Conservation (phyloP, 2,113 vertebrate genomes). For the Neolamprologus tretocephalus region DNA sequence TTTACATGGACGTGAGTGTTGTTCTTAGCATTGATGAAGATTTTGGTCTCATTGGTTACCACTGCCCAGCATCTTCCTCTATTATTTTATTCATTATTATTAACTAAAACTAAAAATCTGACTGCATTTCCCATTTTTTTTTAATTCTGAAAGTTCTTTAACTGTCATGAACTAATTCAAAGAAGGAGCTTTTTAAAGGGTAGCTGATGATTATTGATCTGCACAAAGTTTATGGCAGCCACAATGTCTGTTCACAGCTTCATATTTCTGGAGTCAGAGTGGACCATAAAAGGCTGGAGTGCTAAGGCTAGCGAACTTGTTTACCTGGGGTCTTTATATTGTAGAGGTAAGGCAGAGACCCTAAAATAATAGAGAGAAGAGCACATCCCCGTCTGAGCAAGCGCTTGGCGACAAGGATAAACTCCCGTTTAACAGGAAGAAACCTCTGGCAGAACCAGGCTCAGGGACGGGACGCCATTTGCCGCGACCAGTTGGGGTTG, state of each 20-base stretch:
- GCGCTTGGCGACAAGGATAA: background rate
- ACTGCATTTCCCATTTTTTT: background rate
- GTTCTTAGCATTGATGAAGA: fast-evolving
- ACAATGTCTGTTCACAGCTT: background rate
- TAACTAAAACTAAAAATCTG: background rate
- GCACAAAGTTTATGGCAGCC: background rate
- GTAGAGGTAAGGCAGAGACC: background rate
- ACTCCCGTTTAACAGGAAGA: background rate
- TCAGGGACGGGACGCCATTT: fast-evolving
- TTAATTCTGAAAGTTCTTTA: fast-evolving
- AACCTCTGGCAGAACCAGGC: background rate
- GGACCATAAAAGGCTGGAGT: background rate
- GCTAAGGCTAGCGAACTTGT: background rate
- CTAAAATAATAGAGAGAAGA: background rate
- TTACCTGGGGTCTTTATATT: fast-evolving
- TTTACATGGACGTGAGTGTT: background rate
- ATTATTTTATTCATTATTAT: background rate
- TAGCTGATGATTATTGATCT: background rate
- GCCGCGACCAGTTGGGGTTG: fast-evolving
- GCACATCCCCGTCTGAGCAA: fast-evolving
- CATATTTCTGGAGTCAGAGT: background rate
- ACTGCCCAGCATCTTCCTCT: background rate
- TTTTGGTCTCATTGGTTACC: background rate
- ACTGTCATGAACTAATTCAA: background rate
- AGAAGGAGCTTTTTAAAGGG: background rate